Base-by-base conservation (phyloP, 2,797 vertebrate genomes). In the Rhadinocentrus ornatus region DNA sequence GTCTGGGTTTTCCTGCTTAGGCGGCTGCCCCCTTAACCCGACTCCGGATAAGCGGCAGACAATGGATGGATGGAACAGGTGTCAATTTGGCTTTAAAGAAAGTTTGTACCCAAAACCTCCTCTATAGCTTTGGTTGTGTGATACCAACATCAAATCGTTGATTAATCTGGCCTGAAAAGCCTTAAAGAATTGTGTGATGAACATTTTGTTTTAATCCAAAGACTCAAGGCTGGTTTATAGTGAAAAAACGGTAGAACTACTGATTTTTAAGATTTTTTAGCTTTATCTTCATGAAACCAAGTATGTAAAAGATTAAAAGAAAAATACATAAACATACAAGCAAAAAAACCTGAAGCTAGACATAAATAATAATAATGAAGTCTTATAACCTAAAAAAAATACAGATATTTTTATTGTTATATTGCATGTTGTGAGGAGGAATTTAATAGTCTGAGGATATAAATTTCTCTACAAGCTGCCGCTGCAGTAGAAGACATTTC, bases 121-220 rank as follows among this genome's bases (percentile, higher is more conserved):
- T 41, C 15, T 41, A 41, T 16, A 16, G 3, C 13, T 41, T 41
- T 41, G 3, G 13, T 16, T 15, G 37, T 15, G 37, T 41, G 37
- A 41, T 16, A 12, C 29, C 2, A 11, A 35, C 31, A 54, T 71
- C 65, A 46, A 27, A 24, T 55, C 31, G 12, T 37, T 81, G 67
- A 78, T 79, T 62, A 48, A 52, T 69, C 63, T 68, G 27, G n/a
- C 4, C 48, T 63, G 34, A 80, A 75, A 82, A 56, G 44, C 37
- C 29, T 65, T 64, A 41, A 64, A 48, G 57, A 22, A 52, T 26
- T 26, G 46, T 24, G 22, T 24, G 22, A 52, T 9, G 7, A 52
- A 24, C 11, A 6, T 12, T 13, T 10, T 12, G n/a, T 24, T 52
- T 11, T 0, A 31, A 4, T 52, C 48, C 12, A 52, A 52, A 56